phyloP scores from a whole-genome alignment of 2,797 vertebrate species.

The Tiaroga cobitis region DNA sequence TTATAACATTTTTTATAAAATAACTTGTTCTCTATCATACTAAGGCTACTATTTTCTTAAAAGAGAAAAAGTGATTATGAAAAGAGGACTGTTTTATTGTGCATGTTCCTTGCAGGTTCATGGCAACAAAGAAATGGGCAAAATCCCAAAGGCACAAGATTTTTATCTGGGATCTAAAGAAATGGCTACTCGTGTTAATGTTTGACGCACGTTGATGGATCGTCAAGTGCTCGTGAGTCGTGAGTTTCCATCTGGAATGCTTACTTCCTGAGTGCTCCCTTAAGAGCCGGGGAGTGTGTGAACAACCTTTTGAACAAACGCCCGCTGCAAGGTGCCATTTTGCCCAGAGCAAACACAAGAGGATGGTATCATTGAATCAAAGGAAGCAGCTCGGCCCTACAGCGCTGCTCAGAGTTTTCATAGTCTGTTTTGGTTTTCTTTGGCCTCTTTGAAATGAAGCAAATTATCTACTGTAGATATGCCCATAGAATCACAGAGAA shows the following conservation, averaged over 20 bases:
- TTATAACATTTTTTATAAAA: no score
- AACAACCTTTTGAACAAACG: constrained; percentile 28
- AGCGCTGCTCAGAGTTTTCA: constrained; percentile 30
- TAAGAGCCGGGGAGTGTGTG: constrained; percentile 37
- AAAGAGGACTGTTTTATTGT: background rate
- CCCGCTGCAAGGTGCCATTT: constrained; percentile 30
- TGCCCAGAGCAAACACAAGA: constrained; percentile 28
- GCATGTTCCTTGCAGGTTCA: background rate
- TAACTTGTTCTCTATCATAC: no score
- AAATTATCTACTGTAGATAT: background rate
- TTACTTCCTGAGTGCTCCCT: constrained; percentile 44
- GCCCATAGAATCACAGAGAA: constrained; percentile 35
- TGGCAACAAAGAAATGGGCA: background rate
- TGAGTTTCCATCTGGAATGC: constrained; percentile 24
- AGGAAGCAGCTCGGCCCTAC: constrained; percentile 28
- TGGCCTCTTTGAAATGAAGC: constrained; percentile 28
- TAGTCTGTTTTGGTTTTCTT: constrained; percentile 48
- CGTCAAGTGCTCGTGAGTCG: background rate
- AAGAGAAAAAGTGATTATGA: background rate
- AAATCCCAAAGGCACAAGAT: background rate
- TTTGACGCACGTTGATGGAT: constrained; percentile 46
- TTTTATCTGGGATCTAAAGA: constrained; percentile 10
- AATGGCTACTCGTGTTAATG: constrained; percentile 12
- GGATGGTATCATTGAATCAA: constrained; percentile 40
- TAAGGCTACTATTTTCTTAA: no score